Evolutionary conservation across 2,888 invertebrate species (phyloP).

Genomic region (Leptinotarsa juncta): DNA sequence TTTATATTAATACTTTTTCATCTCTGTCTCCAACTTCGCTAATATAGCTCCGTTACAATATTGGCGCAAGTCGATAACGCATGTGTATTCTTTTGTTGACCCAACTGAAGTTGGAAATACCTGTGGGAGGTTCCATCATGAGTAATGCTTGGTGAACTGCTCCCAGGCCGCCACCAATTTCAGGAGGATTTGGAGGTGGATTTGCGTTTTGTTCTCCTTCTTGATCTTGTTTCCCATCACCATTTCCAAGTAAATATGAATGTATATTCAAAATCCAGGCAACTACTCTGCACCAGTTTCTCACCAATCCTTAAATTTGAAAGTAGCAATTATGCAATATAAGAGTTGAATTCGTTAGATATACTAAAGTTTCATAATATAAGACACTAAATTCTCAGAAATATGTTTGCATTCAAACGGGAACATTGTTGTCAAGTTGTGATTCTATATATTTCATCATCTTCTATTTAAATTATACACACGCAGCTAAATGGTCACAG

Average conservation of each 20-base stretch:
- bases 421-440: no score
- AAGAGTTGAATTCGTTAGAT: not conserved
- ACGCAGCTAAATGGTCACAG: no score
- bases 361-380: no score
- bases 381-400: no score
- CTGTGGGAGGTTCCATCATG: constrained; percentile 77
- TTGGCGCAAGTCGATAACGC: no score
- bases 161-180: constrained; percentile 70
- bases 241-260: constrained; percentile 89
- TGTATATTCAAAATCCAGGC: constrained; percentile 88
- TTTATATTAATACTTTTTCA: no score
- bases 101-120: constrained; percentile 43
- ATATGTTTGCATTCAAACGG: no score
- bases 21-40: no score
- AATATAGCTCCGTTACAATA: no score
- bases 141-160: constrained; percentile 91
- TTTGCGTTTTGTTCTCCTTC: constrained; percentile 54
- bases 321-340: not conserved
- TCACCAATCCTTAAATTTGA: constrained; percentile 71
- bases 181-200: constrained; percentile 50
- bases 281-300: constrained; percentile 86
- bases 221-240: constrained; percentile 61
- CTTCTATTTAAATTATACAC: no score
- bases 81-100: no score
- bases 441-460: no score